A percentile compares a stretch with the other conserved stretches of the same genome.
Conservation (phyloP, 2,888 invertebrate genomes). For the Exocentrus adspersus region DNA sequence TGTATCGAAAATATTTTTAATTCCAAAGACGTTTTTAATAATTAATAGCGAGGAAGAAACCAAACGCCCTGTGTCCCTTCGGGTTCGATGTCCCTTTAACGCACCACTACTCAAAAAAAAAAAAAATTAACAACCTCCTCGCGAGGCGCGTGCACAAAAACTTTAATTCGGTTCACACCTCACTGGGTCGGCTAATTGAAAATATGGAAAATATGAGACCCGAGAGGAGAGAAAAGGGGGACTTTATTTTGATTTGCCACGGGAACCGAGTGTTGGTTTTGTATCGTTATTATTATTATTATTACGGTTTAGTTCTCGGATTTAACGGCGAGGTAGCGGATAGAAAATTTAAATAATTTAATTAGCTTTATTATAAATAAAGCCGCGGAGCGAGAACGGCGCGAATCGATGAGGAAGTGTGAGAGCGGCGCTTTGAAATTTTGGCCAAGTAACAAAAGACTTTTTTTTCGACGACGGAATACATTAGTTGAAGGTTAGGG, state of each 20-base stretch:
- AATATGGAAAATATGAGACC: slow-evolving; percentile 3
- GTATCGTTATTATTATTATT: neutral
- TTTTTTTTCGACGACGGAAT: no score
- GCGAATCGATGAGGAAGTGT: neutral
- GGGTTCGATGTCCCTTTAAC: neutral
- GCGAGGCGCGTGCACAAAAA: neutral
- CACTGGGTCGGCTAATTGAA: neutral
- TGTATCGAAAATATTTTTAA: no score
- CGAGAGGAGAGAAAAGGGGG: neutral
- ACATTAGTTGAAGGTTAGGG: slow-evolving; percentile 7
- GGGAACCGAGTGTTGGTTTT: neutral
- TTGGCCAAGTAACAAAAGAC: no score
- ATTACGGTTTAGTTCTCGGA: neutral
- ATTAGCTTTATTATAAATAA: neutral
- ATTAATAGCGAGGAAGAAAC: no score
- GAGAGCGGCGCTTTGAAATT: no score
- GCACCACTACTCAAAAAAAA: neutral
- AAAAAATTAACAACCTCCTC: neutral
- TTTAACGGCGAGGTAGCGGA: neutral
- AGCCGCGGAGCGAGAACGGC: no score
- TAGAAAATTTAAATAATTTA: slow-evolving; percentile 1
- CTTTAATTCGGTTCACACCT: neutral
- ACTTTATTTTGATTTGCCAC: neutral
- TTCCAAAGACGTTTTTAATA: no score
- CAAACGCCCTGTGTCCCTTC: no score